Evolutionary conservation across 2,113 vertebrate species (phyloP).

Genomic region (Myxocyprinus asiaticus): DNA sequence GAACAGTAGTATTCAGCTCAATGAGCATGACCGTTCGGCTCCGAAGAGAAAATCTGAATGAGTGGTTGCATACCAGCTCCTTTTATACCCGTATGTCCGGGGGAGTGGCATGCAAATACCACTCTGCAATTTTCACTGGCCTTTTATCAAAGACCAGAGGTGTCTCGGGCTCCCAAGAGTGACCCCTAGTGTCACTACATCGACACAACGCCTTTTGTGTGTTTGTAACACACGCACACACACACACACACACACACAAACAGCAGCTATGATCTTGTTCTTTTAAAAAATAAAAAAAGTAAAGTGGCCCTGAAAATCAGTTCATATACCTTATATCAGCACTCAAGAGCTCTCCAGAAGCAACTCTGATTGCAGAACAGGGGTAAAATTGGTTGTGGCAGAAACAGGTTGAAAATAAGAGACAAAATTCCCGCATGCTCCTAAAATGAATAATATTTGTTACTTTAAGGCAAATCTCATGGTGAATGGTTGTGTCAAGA

Average conservation of each 20-base stretch:
- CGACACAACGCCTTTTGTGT: too few species aligned
- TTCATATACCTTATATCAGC: background rate
- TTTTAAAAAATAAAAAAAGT: background rate
- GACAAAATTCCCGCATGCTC: background rate
- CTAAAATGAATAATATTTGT: background rate
- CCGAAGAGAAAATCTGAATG: too few species aligned
- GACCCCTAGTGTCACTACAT: too few species aligned
- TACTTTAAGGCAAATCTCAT: background rate
- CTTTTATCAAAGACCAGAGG: too few species aligned
- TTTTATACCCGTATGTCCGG: too few species aligned
- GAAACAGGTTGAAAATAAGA: too few species aligned
- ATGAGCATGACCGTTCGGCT: too few species aligned
- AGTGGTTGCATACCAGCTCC: too few species aligned
- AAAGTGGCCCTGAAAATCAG: background rate
- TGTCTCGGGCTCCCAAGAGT: too few species aligned
- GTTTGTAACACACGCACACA: constrained; percentile 33
- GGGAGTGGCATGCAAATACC: too few species aligned
- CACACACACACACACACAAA: background rate
- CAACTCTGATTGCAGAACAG: background rate
- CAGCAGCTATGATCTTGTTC: background rate
- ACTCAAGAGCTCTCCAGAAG: background rate
- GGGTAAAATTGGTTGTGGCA: background rate
- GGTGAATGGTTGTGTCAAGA: background rate
- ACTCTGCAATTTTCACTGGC: too few species aligned
- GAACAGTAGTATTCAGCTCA: too few species aligned